Conservation (phyloP, 2,888 invertebrate genomes). For the Stegana nigrithorax region DNA sequence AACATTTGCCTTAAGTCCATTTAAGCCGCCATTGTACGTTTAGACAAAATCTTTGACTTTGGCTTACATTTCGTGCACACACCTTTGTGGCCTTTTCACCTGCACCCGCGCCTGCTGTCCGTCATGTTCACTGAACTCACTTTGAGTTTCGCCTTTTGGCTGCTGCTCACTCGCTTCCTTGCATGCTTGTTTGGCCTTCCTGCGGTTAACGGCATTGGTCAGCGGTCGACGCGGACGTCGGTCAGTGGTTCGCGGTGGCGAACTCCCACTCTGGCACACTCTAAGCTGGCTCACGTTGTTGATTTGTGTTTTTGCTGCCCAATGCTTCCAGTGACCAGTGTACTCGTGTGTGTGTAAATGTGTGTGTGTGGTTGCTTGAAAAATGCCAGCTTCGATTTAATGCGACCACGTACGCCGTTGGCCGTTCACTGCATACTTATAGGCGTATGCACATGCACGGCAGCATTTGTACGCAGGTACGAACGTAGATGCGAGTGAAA, state of each 20-base stretch:
- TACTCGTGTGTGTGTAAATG: no score
- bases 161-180: no score
- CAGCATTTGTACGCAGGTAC: slow-evolving; percentile 25
- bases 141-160: no score
- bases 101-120: not conserved
- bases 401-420: not conserved
- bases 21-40: not conserved
- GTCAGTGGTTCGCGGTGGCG: not conserved
- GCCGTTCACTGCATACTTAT: not conserved
- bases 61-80: not conserved
- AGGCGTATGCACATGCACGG: not conserved
- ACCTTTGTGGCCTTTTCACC: not conserved
- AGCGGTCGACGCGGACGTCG: not conserved
- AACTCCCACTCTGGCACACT: no score
- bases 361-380: not conserved
- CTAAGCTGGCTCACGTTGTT: not conserved
- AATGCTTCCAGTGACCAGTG: no score
- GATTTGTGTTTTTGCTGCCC: slow-evolving; percentile 4
- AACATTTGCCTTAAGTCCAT: not conserved
- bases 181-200: not conserved
- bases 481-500: slow-evolving; percentile 60
- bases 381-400: slow-evolving; percentile 7
- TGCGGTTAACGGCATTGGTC: slow-evolving; percentile 15
- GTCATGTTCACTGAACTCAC: no score
- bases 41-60: not conserved